These are phyloP conservation scores for Melanostoma scalare DNA, from an alignment of 2,888 invertebrate species.

Conservation along the genomic window DNA sequence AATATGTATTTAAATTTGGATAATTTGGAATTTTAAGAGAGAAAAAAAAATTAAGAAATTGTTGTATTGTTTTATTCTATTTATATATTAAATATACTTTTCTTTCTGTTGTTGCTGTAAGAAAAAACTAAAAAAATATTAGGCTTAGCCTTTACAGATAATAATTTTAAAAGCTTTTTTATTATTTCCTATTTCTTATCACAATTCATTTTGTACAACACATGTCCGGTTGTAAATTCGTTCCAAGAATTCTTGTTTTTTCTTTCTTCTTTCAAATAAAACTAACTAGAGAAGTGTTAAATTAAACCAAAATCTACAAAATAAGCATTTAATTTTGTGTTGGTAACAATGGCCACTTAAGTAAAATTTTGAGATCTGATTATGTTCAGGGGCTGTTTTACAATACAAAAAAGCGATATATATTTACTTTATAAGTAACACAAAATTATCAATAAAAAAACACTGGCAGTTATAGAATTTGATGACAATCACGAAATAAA, in stretches of 20 bases:
- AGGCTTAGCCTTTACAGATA: slow-evolving; percentile 62
- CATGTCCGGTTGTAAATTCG: slow-evolving; percentile 60
- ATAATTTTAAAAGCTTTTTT: slow-evolving; percentile 54
- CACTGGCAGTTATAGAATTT: slow-evolving; percentile 50
- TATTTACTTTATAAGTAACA: slow-evolving; percentile 3
- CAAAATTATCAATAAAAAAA: slow-evolving; percentile 4
- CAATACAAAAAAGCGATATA: background rate
- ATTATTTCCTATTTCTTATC: slow-evolving; percentile 62
- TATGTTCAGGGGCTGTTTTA: slow-evolving; percentile 8
- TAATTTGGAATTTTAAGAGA: slow-evolving; percentile 34
- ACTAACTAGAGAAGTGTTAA: background rate
- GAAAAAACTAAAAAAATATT: slow-evolving; percentile 13
- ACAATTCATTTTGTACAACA: slow-evolving; percentile 66
- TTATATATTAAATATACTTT: too few relatives aligned
- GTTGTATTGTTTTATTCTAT: slow-evolving; percentile 16
- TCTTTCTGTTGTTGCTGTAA: slow-evolving; percentile 7
- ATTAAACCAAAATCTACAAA: slow-evolving; percentile 13
- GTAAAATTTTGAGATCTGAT: slow-evolving; percentile 67
- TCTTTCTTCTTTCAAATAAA: slow-evolving; percentile 10
- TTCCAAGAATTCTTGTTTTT: slow-evolving; percentile 28
- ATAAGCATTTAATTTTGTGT: slow-evolving; percentile 8
- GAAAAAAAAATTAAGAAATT: slow-evolving; percentile 6
- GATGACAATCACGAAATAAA: slow-evolving; percentile 22
- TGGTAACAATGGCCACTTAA: slow-evolving; percentile 53
- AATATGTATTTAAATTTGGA: slow-evolving; percentile 1